Evolutionary conservation across 1,140 invertebrate species (phyloP).

Genomic region (Odontomachus brunneus): DNA sequence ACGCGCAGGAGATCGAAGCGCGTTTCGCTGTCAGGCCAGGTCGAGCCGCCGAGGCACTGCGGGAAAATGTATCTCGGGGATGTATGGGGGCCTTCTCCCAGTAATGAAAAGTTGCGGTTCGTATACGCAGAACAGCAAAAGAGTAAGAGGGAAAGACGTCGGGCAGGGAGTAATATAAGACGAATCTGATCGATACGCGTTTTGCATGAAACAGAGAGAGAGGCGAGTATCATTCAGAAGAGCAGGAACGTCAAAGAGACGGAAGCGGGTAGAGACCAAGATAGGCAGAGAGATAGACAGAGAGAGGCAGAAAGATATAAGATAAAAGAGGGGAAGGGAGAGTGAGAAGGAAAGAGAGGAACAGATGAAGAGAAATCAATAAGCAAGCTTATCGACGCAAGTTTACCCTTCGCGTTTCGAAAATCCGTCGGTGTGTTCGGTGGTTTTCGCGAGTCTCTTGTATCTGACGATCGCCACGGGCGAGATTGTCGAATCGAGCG

Average conservation of each 20-base stretch:
- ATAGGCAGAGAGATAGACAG: slow-evolving; percentile 23
- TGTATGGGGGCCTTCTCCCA: too few relatives aligned
- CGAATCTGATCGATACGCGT: too few relatives aligned
- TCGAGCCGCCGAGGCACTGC: too few relatives aligned
- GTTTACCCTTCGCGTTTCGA: slow-evolving; percentile 39
- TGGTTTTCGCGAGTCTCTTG: slow-evolving; percentile 12
- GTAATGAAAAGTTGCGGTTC: too few relatives aligned
- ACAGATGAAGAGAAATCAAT: slow-evolving; percentile 46
- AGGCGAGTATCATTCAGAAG: background rate
- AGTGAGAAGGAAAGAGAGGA: slow-evolving; percentile 35
- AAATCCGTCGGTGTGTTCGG: too few relatives aligned
- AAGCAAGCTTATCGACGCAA: slow-evolving; percentile 63
- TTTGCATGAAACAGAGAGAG: too few relatives aligned
- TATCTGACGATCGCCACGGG: background rate
- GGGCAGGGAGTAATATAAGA: too few relatives aligned
- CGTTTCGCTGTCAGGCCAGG: too few relatives aligned
- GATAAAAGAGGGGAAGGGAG: slow-evolving; percentile 33
- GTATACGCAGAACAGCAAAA: too few relatives aligned
- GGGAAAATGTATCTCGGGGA: too few relatives aligned
- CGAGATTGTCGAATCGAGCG: background rate
- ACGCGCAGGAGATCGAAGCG: background rate
- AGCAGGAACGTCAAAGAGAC: slow-evolving; percentile 6
- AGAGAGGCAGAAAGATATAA: background rate
- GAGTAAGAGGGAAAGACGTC: too few relatives aligned
- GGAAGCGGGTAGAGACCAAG: slow-evolving; percentile 14